Percentiles rank a stretch among this genome's conserved stretches.
phyloP scores from a whole-genome alignment of 2,113 vertebrate genomes.

The Cyanistes caeruleus region DNA sequence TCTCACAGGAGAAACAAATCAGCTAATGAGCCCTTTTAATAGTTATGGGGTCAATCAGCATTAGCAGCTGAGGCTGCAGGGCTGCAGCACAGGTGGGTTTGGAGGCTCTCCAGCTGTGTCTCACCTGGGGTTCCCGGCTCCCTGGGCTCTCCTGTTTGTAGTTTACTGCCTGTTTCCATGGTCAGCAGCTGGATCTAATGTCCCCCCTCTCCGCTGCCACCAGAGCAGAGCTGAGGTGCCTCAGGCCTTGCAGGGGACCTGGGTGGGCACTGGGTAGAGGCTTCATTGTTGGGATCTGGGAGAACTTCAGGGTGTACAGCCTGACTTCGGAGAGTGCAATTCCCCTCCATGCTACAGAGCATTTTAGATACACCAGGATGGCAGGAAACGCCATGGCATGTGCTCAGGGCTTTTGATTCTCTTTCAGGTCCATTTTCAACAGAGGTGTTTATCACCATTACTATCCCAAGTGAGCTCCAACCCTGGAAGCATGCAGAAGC shows the following conservation, averaged over 20 bases:
- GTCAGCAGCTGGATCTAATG: background rate
- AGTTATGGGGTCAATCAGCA: background rate
- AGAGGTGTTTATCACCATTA: background rate
- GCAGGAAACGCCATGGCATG: background rate
- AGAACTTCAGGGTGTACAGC: background rate
- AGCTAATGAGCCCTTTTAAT: fast-evolving
- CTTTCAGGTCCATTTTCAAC: background rate
- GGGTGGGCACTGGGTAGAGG: background rate
- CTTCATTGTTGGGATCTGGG: background rate
- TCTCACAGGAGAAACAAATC: fast-evolving
- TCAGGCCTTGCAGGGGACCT: background rate
- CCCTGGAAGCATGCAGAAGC: background rate
- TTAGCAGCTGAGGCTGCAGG: background rate
- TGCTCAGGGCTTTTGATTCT: background rate
- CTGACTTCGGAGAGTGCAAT: fast-evolving
- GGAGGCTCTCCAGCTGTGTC: background rate
- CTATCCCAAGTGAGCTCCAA: background rate
- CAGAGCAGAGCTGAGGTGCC: background rate
- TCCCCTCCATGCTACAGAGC: background rate
- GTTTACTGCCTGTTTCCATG: fast-evolving
- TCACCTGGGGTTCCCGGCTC: fast-evolving
- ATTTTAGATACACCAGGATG: background rate
- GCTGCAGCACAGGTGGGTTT: background rate
- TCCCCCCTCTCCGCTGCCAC: background rate
- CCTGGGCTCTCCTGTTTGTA: background rate